A percentile compares a stretch with the other conserved stretches of the same genome.
Evolutionary conservation across 2,888 invertebrate genomes (phyloP).

Genomic region (Drosophila pseudotakahashii): DNA sequence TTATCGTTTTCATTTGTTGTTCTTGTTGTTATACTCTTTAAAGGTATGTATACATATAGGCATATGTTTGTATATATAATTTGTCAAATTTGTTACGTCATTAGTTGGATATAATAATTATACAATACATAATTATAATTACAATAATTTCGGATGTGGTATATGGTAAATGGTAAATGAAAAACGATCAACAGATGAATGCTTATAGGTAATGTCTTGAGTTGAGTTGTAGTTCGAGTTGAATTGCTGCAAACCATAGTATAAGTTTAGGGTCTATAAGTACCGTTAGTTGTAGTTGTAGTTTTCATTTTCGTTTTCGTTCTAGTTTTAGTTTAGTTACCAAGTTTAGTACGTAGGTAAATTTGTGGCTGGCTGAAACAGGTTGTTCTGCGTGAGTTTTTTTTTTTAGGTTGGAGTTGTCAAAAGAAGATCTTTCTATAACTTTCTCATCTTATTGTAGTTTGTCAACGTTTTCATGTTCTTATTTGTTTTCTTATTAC

Average conservation of each 20-base stretch:
- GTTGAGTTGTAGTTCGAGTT: conserved; percentile 21
- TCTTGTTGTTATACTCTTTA: conserved; percentile 14
- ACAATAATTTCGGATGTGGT: not conserved
- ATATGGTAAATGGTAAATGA: conserved; percentile 15
- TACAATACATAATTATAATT: not conserved
- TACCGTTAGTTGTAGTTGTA: conserved; percentile 30
- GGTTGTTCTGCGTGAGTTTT: conserved; percentile 44
- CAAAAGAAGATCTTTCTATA: conserved; percentile 31
- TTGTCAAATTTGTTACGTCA: conserved; percentile 23
- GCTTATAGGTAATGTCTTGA: conserved; percentile 41
- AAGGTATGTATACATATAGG: conserved; percentile 35
- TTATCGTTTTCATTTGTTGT: conserved; percentile 10
- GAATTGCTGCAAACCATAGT: conserved; percentile 55
- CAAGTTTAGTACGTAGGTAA: conserved; percentile 53
- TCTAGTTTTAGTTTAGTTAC: conserved; percentile 22
- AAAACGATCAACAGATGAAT: conserved; percentile 32
- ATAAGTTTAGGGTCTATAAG: conserved; percentile 18
- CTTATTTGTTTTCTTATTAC: not conserved
- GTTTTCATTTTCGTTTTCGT: not conserved
- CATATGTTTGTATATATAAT: conserved; percentile 30
- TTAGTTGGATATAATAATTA: conserved; percentile 15
- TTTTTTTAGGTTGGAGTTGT: conserved; percentile 35
- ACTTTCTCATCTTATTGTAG: conserved; percentile 26
- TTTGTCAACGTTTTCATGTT: conserved; percentile 17
- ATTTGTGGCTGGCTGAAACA: conserved; percentile 58